These are phyloP conservation scores for Trissoscelio sp. DNA, from an alignment of 2,888 invertebrate species.

Conservation along the genomic window DNA sequence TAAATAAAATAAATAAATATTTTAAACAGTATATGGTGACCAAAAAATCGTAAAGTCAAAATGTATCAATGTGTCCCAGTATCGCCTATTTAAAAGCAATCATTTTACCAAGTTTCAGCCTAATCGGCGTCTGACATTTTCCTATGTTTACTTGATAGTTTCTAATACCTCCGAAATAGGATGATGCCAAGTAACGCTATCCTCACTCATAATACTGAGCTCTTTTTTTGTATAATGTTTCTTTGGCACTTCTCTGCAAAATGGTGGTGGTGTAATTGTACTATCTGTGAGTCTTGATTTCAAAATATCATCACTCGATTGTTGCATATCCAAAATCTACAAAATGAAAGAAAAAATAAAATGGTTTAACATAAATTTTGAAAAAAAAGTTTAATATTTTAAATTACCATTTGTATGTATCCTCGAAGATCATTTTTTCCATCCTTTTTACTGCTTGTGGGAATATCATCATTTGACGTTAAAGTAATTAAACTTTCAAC, in stretches of 20 bases:
- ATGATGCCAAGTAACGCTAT: conserved; percentile 78
- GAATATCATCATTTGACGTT: conserved; percentile 80
- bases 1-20: too few species aligned
- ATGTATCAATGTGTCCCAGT: too few species aligned
- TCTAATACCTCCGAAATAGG: conserved; percentile 74
- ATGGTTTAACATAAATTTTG: neutral
- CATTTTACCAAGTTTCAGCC: too few species aligned
- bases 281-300: conserved; percentile 71
- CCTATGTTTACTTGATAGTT: too few species aligned
- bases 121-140: too few species aligned
- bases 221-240: conserved; percentile 79
- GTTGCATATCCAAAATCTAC: conserved; percentile 81
- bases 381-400: conserved; percentile 15
- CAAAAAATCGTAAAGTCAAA: conserved; percentile 1
- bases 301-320: conserved; percentile 73
- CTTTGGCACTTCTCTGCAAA: conserved; percentile 78
- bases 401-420: conserved; percentile 84
- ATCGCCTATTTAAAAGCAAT: too few species aligned
- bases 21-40: too few species aligned
- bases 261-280: conserved; percentile 74
- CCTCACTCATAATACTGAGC: conserved; percentile 77
- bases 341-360: conserved; percentile 21
- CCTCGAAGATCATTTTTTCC: conserved; percentile 83
- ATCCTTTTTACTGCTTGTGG: conserved; percentile 79
- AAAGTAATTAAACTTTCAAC: conserved; percentile 76